phyloP scores from a whole-genome alignment of 2,888 invertebrate genomes.

The Encarsia formosa region DNA sequence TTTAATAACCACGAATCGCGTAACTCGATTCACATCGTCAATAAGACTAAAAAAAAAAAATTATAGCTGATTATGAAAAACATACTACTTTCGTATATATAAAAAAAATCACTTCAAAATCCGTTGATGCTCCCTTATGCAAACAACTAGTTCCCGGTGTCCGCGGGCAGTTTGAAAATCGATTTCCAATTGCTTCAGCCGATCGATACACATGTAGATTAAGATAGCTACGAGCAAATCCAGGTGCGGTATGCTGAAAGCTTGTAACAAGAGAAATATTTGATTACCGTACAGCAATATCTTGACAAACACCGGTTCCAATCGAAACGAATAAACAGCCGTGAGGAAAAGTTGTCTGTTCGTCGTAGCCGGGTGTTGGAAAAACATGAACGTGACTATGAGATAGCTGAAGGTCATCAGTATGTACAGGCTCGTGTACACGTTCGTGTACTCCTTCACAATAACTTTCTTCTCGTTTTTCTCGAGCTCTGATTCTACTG shows the following conservation, averaged over 20 bases:
- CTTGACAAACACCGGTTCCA: not conserved
- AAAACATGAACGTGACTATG: not conserved
- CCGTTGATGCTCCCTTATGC: not conserved
- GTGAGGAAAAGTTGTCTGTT: not conserved
- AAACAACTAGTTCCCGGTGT: not conserved
- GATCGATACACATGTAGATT: not conserved
- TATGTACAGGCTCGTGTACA: not conserved
- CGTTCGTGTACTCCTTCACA: not conserved
- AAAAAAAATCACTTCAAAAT: not conserved
- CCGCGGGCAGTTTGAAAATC: not conserved
- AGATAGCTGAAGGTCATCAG: not conserved
- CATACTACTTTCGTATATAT: too few relatives aligned
- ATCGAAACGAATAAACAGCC: not conserved
- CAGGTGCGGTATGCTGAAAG: not conserved
- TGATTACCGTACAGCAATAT: not conserved
- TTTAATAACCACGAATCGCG: not conserved
- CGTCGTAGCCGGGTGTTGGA: not conserved
- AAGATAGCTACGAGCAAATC: not conserved
- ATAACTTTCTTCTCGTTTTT: not conserved
- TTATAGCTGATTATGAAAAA: too few relatives aligned
- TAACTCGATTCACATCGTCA: not conserved
- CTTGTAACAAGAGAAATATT: not conserved
- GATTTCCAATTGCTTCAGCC: not conserved
- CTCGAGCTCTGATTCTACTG: not conserved
- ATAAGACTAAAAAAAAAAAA: too few relatives aligned